Base-by-base conservation (phyloP, 1,140 invertebrate genomes). In the Drusus annulatus region DNA sequence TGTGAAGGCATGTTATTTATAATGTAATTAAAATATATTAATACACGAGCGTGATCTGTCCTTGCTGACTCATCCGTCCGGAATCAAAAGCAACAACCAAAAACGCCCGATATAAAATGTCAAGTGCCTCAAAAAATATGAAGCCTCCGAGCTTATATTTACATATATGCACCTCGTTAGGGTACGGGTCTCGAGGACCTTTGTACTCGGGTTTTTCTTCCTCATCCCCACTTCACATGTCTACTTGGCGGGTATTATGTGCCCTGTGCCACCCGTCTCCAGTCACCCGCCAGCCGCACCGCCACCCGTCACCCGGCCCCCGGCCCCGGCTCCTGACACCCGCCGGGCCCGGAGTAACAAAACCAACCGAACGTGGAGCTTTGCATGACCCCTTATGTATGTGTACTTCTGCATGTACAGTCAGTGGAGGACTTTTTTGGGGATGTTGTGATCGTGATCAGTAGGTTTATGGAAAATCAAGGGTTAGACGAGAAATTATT, bases 161-260 rank as follows among this genome's bases (percentile, higher is more conserved):
- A 80, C 79, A 80, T 80, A 80, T 76, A 80, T 76, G 79, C 73
- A 65, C 71, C 31, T 80, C 73, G 79, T 80, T 76, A 76, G 52
- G 58, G 69, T 63, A 36, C 58, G 23, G 50, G 60, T 73, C 58
- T 80, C 19, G 51, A 80, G 79, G 25, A 80, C 73, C 58, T 65
- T 80, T 80, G 78, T 80, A 36, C 52, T 63, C 60, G 54, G 71
- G 51, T 56, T 80, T 74, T 80, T 68, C 73, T 80, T 65, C 68
- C 58, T 68, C 58, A 56, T 76, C 60, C 69, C 79, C 73, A 75
- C 79, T 74, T 62, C 71, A 75, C 54, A 75, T 75, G 58, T 75
- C 31, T 51, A 71, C 68, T 45, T 51, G 28, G 16, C 45, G 31
- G 31, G 31, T 71, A 51, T 45, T 71, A 51, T 71, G 45, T 71